Percentiles rank a stretch among this genome's conserved stretches.
Conservation (phyloP, 2,113 vertebrate species). For the Callospermophilus lateralis region DNA sequence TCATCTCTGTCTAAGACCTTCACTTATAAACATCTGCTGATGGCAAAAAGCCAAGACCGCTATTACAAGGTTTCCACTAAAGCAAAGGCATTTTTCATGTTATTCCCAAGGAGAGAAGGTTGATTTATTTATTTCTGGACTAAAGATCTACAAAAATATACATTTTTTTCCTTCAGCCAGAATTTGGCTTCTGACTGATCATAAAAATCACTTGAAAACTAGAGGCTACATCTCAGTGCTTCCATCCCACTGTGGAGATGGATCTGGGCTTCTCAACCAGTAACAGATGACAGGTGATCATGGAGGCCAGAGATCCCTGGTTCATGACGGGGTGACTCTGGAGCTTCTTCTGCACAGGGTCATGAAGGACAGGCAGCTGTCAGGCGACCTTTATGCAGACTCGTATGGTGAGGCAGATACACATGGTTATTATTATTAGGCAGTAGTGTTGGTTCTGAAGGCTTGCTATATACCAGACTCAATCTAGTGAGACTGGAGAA, state of each 20-base stretch:
- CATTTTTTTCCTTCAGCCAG: neutral
- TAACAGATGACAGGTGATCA: accelerated
- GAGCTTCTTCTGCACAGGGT: neutral
- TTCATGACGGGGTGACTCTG: too few species aligned
- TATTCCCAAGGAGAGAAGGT: conserved; percentile 44
- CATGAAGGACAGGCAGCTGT: neutral
- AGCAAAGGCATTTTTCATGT: conserved; percentile 61
- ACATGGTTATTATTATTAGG: neutral
- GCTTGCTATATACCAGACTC: accelerated
- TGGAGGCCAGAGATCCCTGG: neutral
- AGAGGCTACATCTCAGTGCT: neutral
- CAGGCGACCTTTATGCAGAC: neutral
- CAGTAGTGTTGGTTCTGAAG: neutral
- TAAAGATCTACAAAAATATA: conserved; percentile 15
- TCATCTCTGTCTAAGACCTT: conserved; percentile 61
- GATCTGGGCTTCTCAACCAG: too few species aligned
- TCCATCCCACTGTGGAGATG: accelerated
- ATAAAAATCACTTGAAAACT: neutral
- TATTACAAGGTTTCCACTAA: conserved; percentile 50
- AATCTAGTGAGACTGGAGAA: neutral
- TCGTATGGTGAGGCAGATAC: neutral
- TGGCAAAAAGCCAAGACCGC: conserved; percentile 45
- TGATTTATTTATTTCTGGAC: conserved; percentile 40
- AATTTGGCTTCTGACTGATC: conserved; percentile 49
- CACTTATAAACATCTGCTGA: conserved; percentile 59